Conservation (phyloP, 2,113 vertebrate genomes). For the rat (Rattus norvegicus) region GRCr8 NC_086031.1:35755501-35756000, state of each 20-base stretch:
- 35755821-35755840: neutral
- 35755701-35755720: neutral
- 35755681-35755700: neutral
- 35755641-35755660: neutral
- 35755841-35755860: neutral
- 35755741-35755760: neutral
- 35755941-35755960: neutral
- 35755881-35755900: neutral
- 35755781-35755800: neutral
- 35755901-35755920: neutral
- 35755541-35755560: too few relatives aligned
- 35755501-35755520: neutral
- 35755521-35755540: neutral
- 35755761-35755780: neutral
- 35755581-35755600: too few relatives aligned
- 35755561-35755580: too few relatives aligned
- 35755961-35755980: neutral
- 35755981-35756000: neutral
- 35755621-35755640: neutral
- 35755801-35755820: neutral
- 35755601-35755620: too few relatives aligned
- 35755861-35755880: neutral
- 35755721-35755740: neutral
- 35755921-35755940: neutral
- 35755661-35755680: neutral